Evolutionary conservation across 2,888 invertebrate species (phyloP), one percentile per base, ranked within the genome.

Genomic region (Ennomos fuscantarius): DNA sequence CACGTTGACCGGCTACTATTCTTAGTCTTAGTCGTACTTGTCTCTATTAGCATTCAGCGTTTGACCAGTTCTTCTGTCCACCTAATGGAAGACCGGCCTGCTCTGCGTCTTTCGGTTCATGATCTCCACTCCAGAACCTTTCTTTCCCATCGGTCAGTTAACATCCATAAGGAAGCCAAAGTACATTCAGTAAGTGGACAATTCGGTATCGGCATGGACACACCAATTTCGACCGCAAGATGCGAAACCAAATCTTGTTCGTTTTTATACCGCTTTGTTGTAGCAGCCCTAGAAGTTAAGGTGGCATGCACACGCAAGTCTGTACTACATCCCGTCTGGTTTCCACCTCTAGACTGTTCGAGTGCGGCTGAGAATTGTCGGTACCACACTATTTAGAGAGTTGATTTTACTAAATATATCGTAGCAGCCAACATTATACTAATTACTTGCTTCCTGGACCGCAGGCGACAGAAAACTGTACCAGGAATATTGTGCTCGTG

Each of bases 261-360:
- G 11, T 24, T 31, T 35, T 33, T 32, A 1, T 1, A 2, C 24
- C 3, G 24, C 15, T 1, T 44, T 13, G 34, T 12, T 8, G 55
- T n/a, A n/a, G 35, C 63, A 68, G 46, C 68, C 68, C 65, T 68
- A 61, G 11, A 48, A 59, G 53, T 56, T 60, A 63, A 68, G 58
- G 67, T 58, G 53, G 56, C 48, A 64, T 65, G 59, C 61, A 63
- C 70, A 70, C 68, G 71, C 71, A 64, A 67, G 69, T 66, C 63
- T 66, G 60, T 62, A 61, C 69, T 62, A 71, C 74, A 78, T 75
- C 76, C 76, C 71, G 77, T 69, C 70, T 68, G 66, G 69, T 76
- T 73, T 76, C 75, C 62, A 72, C 67, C 74, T 73, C 69, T 78
- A 72, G 70, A 76, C 79, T 78, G 78, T 75, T 74, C 59, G 65